Evolutionary conservation across 2,113 vertebrate species (phyloP), one percentile per base, ranked within the genome.

Genomic region (Abramis brama): DNA sequence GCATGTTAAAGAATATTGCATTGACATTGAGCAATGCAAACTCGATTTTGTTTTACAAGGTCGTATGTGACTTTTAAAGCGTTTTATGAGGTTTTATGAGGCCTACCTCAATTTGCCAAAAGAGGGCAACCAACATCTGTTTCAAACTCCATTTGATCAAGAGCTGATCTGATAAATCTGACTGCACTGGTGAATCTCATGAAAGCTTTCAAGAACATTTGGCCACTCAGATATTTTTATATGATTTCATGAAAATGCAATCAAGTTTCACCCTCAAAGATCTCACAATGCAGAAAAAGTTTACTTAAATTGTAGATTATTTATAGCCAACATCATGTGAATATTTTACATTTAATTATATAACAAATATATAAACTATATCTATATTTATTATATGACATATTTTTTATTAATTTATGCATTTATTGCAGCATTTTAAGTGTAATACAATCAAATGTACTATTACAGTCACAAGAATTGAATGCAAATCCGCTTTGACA

Each of bases 81-180:
- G 9, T n/a, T 55, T 43, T 25, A 15, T 25, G 39, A 19, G n/a
- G 12, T 30, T 55, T 71, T 27, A 43, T 43, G 36, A 39, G 39
- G 45, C 10, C 45, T 21, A 6, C 12, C 3, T 15, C 0, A 33
- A 23, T 43, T 71, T 27, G n/a, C 30, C 45, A 71, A 13, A 45
- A 70, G 30, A 68, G 75, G 59, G 27, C 45, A 55, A 71, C 25
- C 21, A 59, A 11, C 30, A 5, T 68, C 59, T 55, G 2, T 23
- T 47, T 74, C 19, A 57, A 25, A 15, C n/a, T 79, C 12, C 2
- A 45, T 23, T 3, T 52, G 27, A 57, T 57, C 6, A 21, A 59
- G 30, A 74, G 43, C 23, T 50, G 36, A 47, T 27, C 43, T 74
- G 71, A 75, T 75, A n/a, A 75, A n/a, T n/a, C n/a, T n/a, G n/a